Evolutionary conservation across 2,113 vertebrate genomes (phyloP).

Genomic region (Zapus hudsonius): DNA sequence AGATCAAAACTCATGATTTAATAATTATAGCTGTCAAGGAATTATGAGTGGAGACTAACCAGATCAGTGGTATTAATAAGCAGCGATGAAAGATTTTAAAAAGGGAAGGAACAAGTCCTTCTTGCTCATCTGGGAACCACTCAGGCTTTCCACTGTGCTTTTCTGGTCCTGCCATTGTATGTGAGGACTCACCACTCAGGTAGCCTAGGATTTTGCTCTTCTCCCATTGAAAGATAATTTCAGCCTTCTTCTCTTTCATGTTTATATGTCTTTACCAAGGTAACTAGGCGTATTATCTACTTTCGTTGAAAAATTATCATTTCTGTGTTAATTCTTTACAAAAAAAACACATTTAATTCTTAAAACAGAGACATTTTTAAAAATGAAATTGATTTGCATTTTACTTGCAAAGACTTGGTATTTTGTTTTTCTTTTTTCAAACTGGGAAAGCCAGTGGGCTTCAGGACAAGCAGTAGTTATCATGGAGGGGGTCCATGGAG

Average conservation of each 20-base stretch:
- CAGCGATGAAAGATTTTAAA: conserved; percentile 8
- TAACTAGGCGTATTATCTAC: not conserved
- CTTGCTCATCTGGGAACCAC: not conserved
- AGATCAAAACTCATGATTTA: conserved; percentile 5
- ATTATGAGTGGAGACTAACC: not conserved
- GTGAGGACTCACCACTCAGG: rapidly evolving
- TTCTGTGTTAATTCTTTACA: not conserved
- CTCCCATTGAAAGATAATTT: not conserved
- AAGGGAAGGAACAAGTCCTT: not conserved
- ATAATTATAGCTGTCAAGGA: not conserved
- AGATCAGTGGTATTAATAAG: conserved; percentile 47
- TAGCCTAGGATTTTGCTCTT: not conserved
- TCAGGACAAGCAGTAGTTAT: not conserved
- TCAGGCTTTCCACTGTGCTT: not conserved
- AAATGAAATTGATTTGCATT: not conserved
- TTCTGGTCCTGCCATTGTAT: not conserved
- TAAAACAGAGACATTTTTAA: not conserved
- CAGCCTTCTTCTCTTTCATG: not conserved
- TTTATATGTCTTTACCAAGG: not conserved
- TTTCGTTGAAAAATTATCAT: conserved; percentile 5
- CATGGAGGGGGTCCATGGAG: not conserved
- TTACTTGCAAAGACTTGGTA: not conserved
- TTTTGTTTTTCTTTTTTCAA: not conserved
- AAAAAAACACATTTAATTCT: not conserved
- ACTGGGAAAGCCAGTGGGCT: not conserved